Conservation (phyloP, 2,113 vertebrate species). For the Alexandromys fortis region DNA sequence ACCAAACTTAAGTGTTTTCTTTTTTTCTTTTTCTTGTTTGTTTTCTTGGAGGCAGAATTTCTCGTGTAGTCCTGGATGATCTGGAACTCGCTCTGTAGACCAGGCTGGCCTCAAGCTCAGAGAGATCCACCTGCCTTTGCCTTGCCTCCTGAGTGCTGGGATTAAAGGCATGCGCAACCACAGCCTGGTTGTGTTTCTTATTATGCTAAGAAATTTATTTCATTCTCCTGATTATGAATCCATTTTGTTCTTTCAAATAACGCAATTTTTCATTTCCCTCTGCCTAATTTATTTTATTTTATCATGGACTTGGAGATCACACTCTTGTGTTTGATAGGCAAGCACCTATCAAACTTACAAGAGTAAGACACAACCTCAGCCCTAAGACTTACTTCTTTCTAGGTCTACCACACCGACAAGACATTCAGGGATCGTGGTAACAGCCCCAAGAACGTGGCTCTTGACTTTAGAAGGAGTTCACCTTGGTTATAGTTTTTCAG, state of each 20-base stretch:
- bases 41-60: background rate
- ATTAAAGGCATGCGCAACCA: background rate
- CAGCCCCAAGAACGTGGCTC: background rate
- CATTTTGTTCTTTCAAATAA: conserved; percentile 36
- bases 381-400: background rate
- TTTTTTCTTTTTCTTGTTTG: background rate
- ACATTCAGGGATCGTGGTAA: background rate
- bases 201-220: background rate
- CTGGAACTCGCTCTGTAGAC: background rate
- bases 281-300: background rate
- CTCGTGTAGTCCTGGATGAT: background rate
- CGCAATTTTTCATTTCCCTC: conserved; percentile 18
- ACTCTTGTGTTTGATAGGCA: background rate
- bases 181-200: background rate
- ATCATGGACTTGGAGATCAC: background rate
- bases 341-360: too few relatives aligned
- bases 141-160: background rate
- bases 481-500: background rate
- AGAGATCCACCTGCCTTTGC: background rate
- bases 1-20: background rate
- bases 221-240: background rate
- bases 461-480: conserved; percentile 5
- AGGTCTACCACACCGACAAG: background rate
- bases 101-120: background rate
- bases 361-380: background rate